phyloP scores from a whole-genome alignment of 2,888 invertebrate genomes.

The Laothoe populi region DNA sequence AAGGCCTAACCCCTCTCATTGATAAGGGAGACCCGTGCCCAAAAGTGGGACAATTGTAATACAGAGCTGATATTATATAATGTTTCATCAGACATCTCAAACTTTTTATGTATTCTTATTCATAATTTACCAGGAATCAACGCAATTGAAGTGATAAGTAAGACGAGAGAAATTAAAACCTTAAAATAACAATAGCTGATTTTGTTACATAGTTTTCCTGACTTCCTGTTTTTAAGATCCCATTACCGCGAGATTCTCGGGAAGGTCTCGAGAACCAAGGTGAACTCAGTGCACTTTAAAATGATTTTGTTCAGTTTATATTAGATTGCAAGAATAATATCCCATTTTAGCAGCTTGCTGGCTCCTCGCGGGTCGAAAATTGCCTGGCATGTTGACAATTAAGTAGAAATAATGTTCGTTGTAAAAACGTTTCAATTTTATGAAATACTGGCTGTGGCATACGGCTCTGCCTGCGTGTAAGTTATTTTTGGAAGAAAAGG shows the following conservation, averaged over 20 bases:
- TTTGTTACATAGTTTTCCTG: not conserved
- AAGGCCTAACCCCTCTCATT: too few species aligned
- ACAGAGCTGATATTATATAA: too few species aligned
- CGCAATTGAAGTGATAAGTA: too few species aligned
- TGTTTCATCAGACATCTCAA: too few species aligned
- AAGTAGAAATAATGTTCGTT: not conserved
- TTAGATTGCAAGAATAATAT: slow-evolving; percentile 14
- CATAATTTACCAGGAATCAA: too few species aligned
- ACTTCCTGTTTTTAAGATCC: slow-evolving; percentile 11
- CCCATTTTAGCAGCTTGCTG: not conserved
- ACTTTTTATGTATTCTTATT: too few species aligned
- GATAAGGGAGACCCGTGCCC: too few species aligned
- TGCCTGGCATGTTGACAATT: slow-evolving; percentile 8
- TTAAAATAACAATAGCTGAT: slow-evolving; percentile 13
- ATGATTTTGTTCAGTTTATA: slow-evolving; percentile 9
- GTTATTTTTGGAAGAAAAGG: too few species aligned
- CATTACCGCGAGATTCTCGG: slow-evolving; percentile 2
- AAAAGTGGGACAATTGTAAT: too few species aligned
- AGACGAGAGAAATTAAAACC: not conserved
- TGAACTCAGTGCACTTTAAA: slow-evolving; percentile 13
- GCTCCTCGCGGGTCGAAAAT: not conserved
- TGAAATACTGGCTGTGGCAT: too few species aligned
- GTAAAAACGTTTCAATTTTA: too few species aligned
- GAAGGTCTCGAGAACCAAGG: not conserved
- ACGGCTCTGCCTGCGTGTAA: too few species aligned